phyloP scores from a whole-genome alignment of 2,888 invertebrate genomes.

The Synergus gifuensis region DNA sequence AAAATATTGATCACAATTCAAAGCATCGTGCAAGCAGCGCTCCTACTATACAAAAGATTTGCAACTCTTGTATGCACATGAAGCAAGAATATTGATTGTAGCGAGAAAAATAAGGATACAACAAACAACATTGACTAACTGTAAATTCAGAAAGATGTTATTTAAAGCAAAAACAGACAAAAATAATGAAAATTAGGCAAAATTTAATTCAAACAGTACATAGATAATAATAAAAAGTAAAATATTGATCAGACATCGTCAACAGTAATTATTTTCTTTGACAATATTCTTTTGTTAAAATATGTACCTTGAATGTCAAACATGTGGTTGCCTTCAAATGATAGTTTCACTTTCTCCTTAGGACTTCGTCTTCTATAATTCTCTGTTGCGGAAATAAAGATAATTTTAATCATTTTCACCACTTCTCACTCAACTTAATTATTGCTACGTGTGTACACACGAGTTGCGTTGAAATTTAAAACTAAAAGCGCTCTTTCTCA shows the following conservation, averaged over 20 bases:
- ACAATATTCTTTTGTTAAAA: background rate
- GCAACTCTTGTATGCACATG: slow-evolving; percentile 36
- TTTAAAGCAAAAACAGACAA: background rate
- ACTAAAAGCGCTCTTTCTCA: no score
- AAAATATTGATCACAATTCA: background rate
- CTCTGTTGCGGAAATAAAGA: slow-evolving; percentile 37
- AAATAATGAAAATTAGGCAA: background rate
- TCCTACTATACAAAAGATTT: slow-evolving; percentile 5
- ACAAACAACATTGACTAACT: background rate
- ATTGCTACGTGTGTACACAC: background rate
- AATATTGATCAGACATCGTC: background rate
- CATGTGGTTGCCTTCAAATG: slow-evolving; percentile 39
- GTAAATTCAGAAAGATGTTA: background rate
- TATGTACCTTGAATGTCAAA: slow-evolving; percentile 41
- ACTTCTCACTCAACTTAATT: background rate
- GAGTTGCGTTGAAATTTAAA: background rate
- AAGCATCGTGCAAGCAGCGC: slow-evolving; percentile 24
- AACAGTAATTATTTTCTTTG: background rate
- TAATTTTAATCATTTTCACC: slow-evolving; percentile 29
- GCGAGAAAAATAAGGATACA: slow-evolving; percentile 17
- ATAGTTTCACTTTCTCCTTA: slow-evolving; percentile 40
- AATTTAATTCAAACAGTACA: background rate
- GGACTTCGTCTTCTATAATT: slow-evolving; percentile 42
- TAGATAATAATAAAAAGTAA: slow-evolving; percentile 2
- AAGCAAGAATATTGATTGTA: slow-evolving; percentile 16